phyloP scores from a whole-genome alignment of 2,888 invertebrate species.

The Epicampocera succincta region DNA sequence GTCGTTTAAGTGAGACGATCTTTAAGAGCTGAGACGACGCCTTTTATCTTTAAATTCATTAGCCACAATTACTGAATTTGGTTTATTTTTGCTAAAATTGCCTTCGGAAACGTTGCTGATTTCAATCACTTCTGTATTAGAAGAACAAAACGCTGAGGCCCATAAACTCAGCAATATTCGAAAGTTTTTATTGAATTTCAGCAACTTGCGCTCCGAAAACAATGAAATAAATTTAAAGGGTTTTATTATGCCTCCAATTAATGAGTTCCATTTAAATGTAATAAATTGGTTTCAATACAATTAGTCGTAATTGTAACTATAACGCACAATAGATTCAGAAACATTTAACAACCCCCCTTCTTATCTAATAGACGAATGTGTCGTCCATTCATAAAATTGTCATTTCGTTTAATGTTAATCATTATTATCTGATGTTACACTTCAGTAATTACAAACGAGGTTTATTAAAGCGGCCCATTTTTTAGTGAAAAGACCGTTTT shows the following conservation, averaged over 20 bases:
- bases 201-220: not conserved
- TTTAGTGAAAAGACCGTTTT: too few relatives aligned
- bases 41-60: too few relatives aligned
- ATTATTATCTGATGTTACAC: slow-evolving; percentile 14
- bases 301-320: slow-evolving; percentile 31
- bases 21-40: too few relatives aligned
- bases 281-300: slow-evolving; percentile 47
- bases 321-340: slow-evolving; percentile 5
- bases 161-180: not conserved
- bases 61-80: too few relatives aligned
- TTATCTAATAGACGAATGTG: slow-evolving; percentile 16
- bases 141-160: too few relatives aligned
- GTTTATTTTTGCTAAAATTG: too few relatives aligned
- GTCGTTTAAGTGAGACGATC: too few relatives aligned
- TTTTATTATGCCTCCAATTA: slow-evolving; percentile 7
- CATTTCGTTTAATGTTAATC: slow-evolving; percentile 26
- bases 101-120: too few relatives aligned
- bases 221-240: slow-evolving; percentile 17
- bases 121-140: too few relatives aligned
- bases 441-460: slow-evolving; percentile 4
- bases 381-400: slow-evolving; percentile 40
- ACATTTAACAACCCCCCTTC: not conserved
- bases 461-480: not conserved
- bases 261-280: slow-evolving; percentile 9
- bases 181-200: slow-evolving; percentile 1